Percentiles rank a stretch among this genome's conserved stretches.
These are phyloP conservation scores for Hermaeophaga mercurialis DNA, from an alignment of 2,888 invertebrate genomes.

Conservation along the genomic window DNA sequence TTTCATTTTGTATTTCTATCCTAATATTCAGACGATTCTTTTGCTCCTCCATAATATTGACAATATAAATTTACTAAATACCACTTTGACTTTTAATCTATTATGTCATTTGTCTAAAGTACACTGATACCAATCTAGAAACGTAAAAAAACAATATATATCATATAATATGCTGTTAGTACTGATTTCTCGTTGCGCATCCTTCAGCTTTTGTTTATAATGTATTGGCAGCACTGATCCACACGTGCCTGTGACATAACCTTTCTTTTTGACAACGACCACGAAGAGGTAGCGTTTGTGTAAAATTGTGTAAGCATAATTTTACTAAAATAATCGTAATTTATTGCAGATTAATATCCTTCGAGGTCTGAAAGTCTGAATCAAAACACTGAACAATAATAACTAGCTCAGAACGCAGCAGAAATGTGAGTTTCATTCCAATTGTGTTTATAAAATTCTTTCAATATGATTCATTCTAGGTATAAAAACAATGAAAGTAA, in stretches of 20 bases:
- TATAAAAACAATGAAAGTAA: constrained; percentile 7
- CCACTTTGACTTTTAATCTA: too few species aligned
- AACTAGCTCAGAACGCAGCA: background rate
- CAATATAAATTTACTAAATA: too few species aligned
- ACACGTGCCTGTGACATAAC: too few species aligned
- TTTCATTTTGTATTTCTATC: constrained; percentile 59
- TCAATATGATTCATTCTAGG: constrained; percentile 2
- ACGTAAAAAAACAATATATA: too few species aligned
- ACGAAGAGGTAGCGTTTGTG: constrained; percentile 8
- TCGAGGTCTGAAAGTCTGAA: constrained; percentile 12
- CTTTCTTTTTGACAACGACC: constrained; percentile 12
- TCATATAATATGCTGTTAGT: too few species aligned
- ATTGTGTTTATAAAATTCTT: too few species aligned
- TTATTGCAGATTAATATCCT: constrained; percentile 9
- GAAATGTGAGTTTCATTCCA: constrained; percentile 4
- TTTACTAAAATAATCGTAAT: background rate
- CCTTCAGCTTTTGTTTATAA: too few species aligned
- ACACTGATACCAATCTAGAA: too few species aligned
- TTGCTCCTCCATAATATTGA: constrained; percentile 38
- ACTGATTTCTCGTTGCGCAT: too few species aligned
- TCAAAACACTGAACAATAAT: background rate
- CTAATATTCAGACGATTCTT: constrained; percentile 55
- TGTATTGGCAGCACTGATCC: too few species aligned
- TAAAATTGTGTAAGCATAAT: background rate
- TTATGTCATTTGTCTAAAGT: too few species aligned